A percentile compares a stretch with the other conserved stretches of the same genome.
phyloP scores from a whole-genome alignment of 2,888 invertebrate species.

The Mycalesis mineus region DNA sequence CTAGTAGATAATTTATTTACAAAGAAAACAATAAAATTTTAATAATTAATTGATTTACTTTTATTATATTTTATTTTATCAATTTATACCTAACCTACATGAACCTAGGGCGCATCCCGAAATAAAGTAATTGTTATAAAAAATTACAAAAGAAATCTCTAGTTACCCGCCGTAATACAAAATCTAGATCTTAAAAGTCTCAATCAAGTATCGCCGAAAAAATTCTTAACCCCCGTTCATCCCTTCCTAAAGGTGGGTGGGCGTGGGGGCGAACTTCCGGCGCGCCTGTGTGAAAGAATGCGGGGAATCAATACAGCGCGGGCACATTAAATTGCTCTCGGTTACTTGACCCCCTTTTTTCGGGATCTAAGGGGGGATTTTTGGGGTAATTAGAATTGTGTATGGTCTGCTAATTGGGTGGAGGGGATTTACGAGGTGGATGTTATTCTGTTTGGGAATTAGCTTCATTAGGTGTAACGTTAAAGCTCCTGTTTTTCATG shows the following conservation, averaged over 20 bases:
- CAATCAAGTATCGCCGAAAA: constrained; percentile 45
- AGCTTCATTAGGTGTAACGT: background rate
- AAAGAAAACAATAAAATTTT: no score
- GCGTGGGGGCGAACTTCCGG: constrained; percentile 40
- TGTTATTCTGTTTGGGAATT: constrained; percentile 1
- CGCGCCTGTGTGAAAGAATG: constrained; percentile 77
- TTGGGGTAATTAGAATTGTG: constrained; percentile 12
- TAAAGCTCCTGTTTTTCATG: no score
- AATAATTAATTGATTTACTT: no score
- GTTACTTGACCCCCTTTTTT: constrained; percentile 54
- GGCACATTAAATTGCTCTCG: constrained; percentile 72
- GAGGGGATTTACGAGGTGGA: background rate
- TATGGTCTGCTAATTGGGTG: constrained; percentile 8
- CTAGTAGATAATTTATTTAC: no score
- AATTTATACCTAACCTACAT: no score
- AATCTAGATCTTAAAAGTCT: constrained; percentile 15
- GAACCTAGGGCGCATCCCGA: no score
- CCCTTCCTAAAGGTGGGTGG: constrained; percentile 45
- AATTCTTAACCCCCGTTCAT: constrained; percentile 62
- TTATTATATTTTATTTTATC: no score
- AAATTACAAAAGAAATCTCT: no score
- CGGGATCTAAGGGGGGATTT: constrained; percentile 26
- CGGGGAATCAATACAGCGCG: constrained; percentile 76
- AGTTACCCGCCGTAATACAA: background rate
- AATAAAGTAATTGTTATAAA: no score